Evolutionary conservation across 2,888 invertebrate genomes (phyloP), one percentile per base, ranked within the genome.

Genomic region (Cheilosia vernalis): DNA sequence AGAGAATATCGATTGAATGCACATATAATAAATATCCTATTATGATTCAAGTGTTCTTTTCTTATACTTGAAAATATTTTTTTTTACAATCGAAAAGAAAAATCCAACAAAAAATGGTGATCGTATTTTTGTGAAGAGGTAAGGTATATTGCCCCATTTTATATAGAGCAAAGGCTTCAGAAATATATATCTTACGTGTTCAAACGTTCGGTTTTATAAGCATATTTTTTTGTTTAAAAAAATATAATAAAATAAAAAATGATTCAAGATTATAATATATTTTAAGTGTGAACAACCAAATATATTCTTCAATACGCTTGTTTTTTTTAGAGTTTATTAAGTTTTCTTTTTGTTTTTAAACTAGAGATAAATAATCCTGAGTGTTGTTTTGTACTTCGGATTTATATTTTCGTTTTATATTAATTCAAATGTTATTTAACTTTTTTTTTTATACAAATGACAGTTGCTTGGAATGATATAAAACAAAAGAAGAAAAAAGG

Each of bases 381-480:
- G 84, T 74, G 84, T 78, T 78, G 80, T 80, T 85, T 85, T 85
- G 85, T 85, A 85, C 85, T 85, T 72, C 76, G 80, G 85, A 80
- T 77, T 77, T 15, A 72, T 47, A 42, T 79, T 67, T 76, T 74
- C n/a, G 2, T 66, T 73, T 42, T 13, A 64, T 60, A n/a, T 44
- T 61, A 70, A 33, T 80, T 76, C 64, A 72, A 72, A 72, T 74
- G 61, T 72, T 80, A 19, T 81, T 37, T 13, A 13, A 13, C 4
- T 37, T 37, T 55, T 85, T 86, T 85, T 37, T 37, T 55, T 85
- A 83, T 85, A 58, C 69, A 87, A 87, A 87, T 86, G 85, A 79
- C 53, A 30, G 10, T n/a, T 42, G 24, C n/a, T 15, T 60, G 60
- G 60, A 60, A 60, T 60, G 60, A 60, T 37, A 10, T 19, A 40